Percentiles rank a stretch among this genome's conserved stretches.
These are phyloP conservation scores for Aphis craccivora DNA, from an alignment of 1,140 invertebrate genomes.

Conservation along the genomic window DNA sequence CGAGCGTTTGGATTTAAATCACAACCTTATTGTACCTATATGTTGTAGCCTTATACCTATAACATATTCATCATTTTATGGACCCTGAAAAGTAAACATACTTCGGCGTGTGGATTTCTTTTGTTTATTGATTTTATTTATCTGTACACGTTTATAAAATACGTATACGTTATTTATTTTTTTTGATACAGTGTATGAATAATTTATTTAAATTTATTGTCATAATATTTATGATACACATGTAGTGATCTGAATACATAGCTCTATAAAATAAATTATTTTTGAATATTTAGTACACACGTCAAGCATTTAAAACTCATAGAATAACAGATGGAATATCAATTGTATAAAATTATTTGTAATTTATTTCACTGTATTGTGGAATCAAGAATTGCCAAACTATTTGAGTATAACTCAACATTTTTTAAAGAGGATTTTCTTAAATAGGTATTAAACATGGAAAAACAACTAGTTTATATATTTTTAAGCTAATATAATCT, in stretches of 20 bases:
- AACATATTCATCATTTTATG: too few relatives aligned
- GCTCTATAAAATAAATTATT: not conserved
- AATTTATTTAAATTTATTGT: not conserved
- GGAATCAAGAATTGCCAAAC: fast-evolving
- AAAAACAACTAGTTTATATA: not conserved
- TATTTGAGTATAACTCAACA: too few relatives aligned
- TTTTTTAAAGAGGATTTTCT: not conserved
- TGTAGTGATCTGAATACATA: not conserved
- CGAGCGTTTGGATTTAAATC: not conserved
- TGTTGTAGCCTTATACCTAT: too few relatives aligned
- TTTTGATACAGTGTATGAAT: not conserved
- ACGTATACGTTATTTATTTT: not conserved
- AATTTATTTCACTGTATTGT: not conserved
- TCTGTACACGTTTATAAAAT: not conserved
- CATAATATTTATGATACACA: not conserved
- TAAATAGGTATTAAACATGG: too few relatives aligned
- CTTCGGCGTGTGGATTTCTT: not conserved
- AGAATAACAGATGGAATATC: not conserved
- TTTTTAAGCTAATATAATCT: not conserved
- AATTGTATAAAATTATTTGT: not conserved
- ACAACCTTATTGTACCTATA: not conserved
- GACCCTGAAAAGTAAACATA: too few relatives aligned
- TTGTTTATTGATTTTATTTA: not conserved
- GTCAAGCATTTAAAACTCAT: not conserved
- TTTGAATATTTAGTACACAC: not conserved